Evolutionary conservation across 1,140 invertebrate genomes (phyloP).

Genomic region (Megalonaias nervosa): DNA sequence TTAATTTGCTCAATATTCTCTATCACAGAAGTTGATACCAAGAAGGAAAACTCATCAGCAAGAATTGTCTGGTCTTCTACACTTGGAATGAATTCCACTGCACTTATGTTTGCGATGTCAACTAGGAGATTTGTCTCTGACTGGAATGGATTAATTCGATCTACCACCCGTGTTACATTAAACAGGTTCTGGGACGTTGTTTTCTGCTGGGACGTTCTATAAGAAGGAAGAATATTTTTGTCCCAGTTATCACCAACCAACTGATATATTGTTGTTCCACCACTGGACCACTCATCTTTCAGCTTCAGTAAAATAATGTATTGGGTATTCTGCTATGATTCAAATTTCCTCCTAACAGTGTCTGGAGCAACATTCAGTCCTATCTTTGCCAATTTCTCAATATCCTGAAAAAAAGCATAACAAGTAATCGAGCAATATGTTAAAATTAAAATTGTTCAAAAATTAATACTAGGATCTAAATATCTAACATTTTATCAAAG

Average conservation of each 20-base stretch:
- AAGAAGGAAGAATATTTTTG: constrained; percentile 10
- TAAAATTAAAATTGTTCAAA: no score
- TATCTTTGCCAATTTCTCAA: constrained; percentile 2
- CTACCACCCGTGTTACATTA: constrained; percentile 25
- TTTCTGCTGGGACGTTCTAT: constrained; percentile 17
- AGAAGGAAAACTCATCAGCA: constrained; percentile 23
- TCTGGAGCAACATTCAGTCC: constrained; percentile 4
- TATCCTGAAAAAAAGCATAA: constrained; percentile 3
- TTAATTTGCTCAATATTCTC: constrained; percentile 11
- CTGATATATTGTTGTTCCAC: constrained; percentile 1
- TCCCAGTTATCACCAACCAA: constrained; percentile 18
- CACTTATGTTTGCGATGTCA: not conserved
- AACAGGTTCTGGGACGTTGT: constrained; percentile 34
- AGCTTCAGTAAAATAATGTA: not conserved
- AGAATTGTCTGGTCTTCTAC: constrained; percentile 16
- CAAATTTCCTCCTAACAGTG: not conserved
- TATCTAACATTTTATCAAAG: no score
- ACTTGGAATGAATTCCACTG: constrained; percentile 20
- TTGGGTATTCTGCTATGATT: not conserved
- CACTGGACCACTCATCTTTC: not conserved
- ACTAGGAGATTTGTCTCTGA: not conserved
- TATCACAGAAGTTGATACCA: constrained; percentile 29
- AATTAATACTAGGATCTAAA: no score
- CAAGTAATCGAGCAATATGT: no score
- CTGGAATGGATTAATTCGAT: constrained; percentile 7